A percentile compares a stretch with the other conserved stretches of the same genome.
Evolutionary conservation across 2,797 vertebrate species (phyloP).

Genomic region (Jordanella pulchra): DNA sequence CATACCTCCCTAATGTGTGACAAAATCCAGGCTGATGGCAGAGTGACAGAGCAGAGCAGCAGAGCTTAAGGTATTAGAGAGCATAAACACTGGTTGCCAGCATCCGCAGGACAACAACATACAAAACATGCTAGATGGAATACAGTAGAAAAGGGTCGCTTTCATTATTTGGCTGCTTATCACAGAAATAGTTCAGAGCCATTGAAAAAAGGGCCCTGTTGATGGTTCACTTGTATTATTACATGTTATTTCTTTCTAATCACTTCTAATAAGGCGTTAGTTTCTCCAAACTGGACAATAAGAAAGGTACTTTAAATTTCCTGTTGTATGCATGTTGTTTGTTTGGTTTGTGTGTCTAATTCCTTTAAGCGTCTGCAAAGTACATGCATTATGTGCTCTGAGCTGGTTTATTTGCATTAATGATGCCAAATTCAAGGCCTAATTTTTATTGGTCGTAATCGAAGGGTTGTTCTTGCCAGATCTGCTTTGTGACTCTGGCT

Average conservation of each 20-base stretch:
- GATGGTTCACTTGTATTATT: not conserved
- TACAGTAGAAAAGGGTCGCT: not conserved
- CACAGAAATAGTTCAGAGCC: conserved; percentile 27
- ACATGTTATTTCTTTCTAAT: not conserved
- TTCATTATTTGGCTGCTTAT: conserved; percentile 36
- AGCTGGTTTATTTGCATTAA: conserved; percentile 9
- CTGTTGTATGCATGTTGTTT: not conserved
- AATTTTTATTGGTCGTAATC: not conserved
- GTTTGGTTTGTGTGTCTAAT: not conserved
- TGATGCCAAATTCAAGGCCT: not conserved
- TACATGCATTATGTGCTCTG: not conserved
- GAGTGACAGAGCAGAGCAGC: conserved; percentile 29
- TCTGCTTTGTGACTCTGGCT: conserved; percentile 15
- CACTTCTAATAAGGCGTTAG: not conserved
- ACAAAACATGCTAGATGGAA: conserved; percentile 14
- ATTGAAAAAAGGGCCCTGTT: not conserved
- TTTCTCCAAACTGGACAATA: not conserved
- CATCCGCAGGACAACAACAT: conserved; percentile 20
- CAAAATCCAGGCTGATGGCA: conserved; percentile 46
- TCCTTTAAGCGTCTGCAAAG: no score
- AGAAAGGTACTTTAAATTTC: not conserved
- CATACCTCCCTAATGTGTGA: conserved; percentile 38
- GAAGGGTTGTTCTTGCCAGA: conserved; percentile 19
- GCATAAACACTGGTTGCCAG: conserved; percentile 58
- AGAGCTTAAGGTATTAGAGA: conserved; percentile 43